Base-by-base conservation (phyloP, 2,888 invertebrate species). In the Tetranychus piercei region DNA sequence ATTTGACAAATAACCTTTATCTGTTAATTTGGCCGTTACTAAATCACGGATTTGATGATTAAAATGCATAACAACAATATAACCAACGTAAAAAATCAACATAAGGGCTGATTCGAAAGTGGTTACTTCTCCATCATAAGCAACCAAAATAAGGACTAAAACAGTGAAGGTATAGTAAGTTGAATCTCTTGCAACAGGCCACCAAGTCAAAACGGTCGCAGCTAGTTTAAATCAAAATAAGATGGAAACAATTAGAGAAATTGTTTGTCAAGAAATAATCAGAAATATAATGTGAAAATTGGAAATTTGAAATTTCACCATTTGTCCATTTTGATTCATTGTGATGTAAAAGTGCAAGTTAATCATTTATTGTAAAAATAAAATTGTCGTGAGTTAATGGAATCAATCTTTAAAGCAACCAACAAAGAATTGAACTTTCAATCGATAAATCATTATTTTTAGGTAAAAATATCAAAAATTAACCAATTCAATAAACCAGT, bases 71-170 rank as follows among this genome's bases (percentile, higher is more conserved):
- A 80, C 73, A 9, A 79, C 67, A 44, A 83, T 82, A 76, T 83
- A 83, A 43, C 79, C 74, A n/a, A 74, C 80, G 74, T 83, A 83
- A 65, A 82, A 77, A 1, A 81, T 20, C 70, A 83, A 78, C 81
- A 83, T 81, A 44, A 81, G 79, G 1, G 80, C 70, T 6, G 83
- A 80, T 78, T 83, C 83, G 65, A 79, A 82, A 81, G 81, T 81
- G 22, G 81, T 80, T 43, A 82, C 81, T 72, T 77, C 76, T 9
- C 80, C 80, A 76, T 81, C 83, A 64, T 79, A 78, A 20, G 83
- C 43, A 44, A 73, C 79, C 34, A 79, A 65, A 71, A 81, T 81
- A 1, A 81, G 78, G n/a, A 80, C 77, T n/a, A 80, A 72, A 5
- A 81, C 80, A 34, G 80, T 80, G 20, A 79, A 70, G 2, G 79